Base-by-base conservation (phyloP, 1,140 invertebrate species). In the Zaprionus inermis region DNA sequence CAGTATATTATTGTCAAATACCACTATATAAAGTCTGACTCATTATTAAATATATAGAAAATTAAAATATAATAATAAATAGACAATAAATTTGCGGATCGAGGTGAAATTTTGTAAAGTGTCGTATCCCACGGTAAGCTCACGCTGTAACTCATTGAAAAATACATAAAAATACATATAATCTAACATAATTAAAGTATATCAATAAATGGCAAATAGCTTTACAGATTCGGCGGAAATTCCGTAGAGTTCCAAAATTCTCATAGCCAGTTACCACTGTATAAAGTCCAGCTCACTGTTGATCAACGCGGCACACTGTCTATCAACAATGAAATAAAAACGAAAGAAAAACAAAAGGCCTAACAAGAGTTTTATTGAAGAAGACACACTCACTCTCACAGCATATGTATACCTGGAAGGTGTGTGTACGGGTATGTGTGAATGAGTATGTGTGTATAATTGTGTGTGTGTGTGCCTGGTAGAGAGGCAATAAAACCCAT, bases 351-450 rank as follows among this genome's bases (percentile, higher is more conserved):
- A 89, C 84, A 88, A 89, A 78, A 66, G 76, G 66, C 72, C 84
- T 89, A 89, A 89, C 84, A 89, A 89, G 84, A 89, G 80, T 89
- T 89, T 89, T 89, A 89, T 89, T 89, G 80, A 83, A 83, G 72
- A 86, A 66, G 68, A 80, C 28, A 71, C 32, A 68, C 57, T 32
- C 14, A 65, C 22, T 28, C 24, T 28, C 24, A 28, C 24, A 28
- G 24, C 3, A 28, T 28, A 28, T 4, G 24, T 5, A 60, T 81
- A 81, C 78, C 65, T 69, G 57, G n/a, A 11, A 16, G 55, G 44
- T 66, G 38, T 16, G 38, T 41, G 38, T 41, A 6, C 0, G 16
- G 6, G 24, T 44, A 7, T 44, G 44, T 72, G 55, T 57, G 63
- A n/a, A n/a, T n/a, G n/a, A n/a, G n/a, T n/a, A n/a, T 38, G 5